Evolutionary conservation across 2,888 invertebrate genomes (phyloP).

Genomic region (Pherbina coryleti): DNA sequence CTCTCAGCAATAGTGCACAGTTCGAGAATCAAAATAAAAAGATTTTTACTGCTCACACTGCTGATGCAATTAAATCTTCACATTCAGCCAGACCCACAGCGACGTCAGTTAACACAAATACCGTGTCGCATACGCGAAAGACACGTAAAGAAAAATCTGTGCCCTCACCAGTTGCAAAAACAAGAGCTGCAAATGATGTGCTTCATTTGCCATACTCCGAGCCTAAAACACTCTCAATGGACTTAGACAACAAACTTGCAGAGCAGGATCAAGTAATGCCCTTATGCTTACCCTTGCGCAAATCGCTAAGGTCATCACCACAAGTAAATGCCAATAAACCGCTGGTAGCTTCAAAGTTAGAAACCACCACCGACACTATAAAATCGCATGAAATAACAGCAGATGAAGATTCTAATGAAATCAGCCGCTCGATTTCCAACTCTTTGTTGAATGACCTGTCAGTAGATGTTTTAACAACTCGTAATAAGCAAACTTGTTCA

Average conservation of each 20-base stretch:
- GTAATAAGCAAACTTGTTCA: background rate
- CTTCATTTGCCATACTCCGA: no score
- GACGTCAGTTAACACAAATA: no score
- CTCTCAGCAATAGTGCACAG: no score
- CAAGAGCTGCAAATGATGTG: no score
- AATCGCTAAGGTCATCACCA: background rate
- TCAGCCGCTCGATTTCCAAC: background rate
- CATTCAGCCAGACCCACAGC: background rate
- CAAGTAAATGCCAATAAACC: background rate
- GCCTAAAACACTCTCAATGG: no score
- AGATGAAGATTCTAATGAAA: background rate
- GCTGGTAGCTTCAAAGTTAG: background rate
- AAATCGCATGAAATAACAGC: background rate
- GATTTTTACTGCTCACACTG: background rate
- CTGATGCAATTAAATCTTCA: background rate
- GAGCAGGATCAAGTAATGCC: no score
- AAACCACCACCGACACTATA: background rate
- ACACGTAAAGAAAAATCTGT: no score
- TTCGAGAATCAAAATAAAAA: no score
- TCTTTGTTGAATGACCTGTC: background rate
- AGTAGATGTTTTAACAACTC: background rate
- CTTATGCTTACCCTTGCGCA: no score
- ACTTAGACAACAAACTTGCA: no score
- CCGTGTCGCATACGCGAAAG: no score
- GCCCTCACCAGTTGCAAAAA: no score